Conservation (phyloP, 2,113 vertebrate species). For the Burhinus bistriatus region DNA sequence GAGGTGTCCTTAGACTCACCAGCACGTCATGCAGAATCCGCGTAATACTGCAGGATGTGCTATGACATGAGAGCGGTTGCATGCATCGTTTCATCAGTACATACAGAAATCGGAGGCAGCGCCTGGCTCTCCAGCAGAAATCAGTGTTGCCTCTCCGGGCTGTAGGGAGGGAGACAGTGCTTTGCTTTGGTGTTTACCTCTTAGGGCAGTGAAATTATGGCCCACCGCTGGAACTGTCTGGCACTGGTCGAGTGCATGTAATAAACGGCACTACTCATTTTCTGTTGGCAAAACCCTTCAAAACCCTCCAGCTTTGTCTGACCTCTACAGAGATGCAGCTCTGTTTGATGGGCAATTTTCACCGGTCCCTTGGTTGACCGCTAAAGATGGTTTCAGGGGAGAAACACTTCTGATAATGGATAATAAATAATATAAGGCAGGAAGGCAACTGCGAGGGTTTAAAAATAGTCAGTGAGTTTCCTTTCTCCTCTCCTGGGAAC, state of each 20-base stretch:
- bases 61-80: rapidly evolving
- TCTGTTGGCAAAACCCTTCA: not conserved
- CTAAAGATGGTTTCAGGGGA: constrained; percentile 41
- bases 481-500: constrained; percentile 57
- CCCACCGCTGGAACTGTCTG: not conserved
- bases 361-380: constrained; percentile 2
- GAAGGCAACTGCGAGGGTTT: constrained; percentile 44
- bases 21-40: rapidly evolving
- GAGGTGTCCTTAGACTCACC: not conserved
- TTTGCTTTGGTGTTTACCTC: not conserved
- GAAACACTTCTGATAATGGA: constrained; percentile 60
- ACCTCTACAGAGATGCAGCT: not conserved
- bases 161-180: not conserved
- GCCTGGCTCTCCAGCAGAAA: rapidly evolving
- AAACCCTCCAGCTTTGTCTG: not conserved
- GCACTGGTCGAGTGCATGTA: not conserved
- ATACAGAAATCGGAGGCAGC: rapidly evolving
- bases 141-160: not conserved
- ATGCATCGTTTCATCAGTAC: rapidly evolving
- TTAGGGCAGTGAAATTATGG: not conserved
- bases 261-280: not conserved
- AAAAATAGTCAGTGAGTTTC: constrained; percentile 61
- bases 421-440: constrained; percentile 67
- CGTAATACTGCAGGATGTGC: not conserved
- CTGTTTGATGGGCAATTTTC: constrained; percentile 9